A percentile compares a stretch with the other conserved stretches of the same genome.
phyloP scores from a whole-genome alignment of 2,113 vertebrate species.

The Planiliza haematocheilus region DNA sequence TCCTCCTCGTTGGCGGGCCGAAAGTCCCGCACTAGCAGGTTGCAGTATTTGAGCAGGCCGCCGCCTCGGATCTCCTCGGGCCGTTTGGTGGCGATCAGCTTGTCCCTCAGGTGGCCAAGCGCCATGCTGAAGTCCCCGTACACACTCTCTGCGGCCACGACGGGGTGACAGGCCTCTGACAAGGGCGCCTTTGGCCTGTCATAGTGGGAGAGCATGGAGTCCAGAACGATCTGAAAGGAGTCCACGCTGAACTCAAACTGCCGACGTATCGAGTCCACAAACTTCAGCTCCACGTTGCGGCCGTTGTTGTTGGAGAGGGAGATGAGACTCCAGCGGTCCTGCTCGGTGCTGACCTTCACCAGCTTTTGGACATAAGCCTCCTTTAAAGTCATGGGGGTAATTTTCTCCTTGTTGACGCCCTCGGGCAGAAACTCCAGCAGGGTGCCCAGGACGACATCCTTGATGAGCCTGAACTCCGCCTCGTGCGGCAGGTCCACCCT shows the following conservation, averaged over 20 bases:
- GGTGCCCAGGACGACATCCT: slow-evolving; percentile 92
- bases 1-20: slow-evolving; percentile 88
- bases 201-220: slow-evolving; percentile 92
- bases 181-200: slow-evolving; percentile 85
- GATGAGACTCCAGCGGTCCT: slow-evolving; percentile 98
- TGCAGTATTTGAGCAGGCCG: slow-evolving; percentile 97
- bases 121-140: slow-evolving; percentile 93
- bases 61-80: slow-evolving; percentile 97
- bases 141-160: slow-evolving; percentile 91
- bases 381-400: slow-evolving; percentile 92
- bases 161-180: slow-evolving; percentile 88
- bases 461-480: slow-evolving; percentile 89
- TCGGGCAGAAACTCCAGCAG: slow-evolving; percentile 95
- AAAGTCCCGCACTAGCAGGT: slow-evolving; percentile 95
- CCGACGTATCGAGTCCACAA: slow-evolving; percentile 93
- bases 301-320: slow-evolving; percentile 97
- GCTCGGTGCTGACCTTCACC: slow-evolving; percentile 94
- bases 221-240: slow-evolving; percentile 98
- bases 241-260: slow-evolving; percentile 99
- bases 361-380: slow-evolving; percentile 98
- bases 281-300: slow-evolving; percentile 97
- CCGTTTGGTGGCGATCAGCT: slow-evolving; percentile 95
- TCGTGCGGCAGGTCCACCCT: slow-evolving; percentile 91
- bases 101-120: slow-evolving; percentile 91
- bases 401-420: slow-evolving; percentile 95